Conservation (phyloP, 2,797 vertebrate species). For the Neoniphon sammara region DNA sequence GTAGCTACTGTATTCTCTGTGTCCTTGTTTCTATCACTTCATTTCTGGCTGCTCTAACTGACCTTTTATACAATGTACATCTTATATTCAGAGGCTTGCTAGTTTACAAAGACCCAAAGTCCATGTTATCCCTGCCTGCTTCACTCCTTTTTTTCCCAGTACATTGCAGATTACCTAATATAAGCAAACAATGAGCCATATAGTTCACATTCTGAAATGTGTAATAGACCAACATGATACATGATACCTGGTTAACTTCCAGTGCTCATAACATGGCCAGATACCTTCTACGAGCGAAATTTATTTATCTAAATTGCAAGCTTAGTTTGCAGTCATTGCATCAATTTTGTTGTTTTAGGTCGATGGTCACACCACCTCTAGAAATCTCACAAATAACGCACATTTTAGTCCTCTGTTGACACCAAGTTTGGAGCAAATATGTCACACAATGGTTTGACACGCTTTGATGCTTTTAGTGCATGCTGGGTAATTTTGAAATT, state of each 20-base stretch:
- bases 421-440: not conserved
- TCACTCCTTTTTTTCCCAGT: no score
- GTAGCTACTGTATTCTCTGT: not conserved
- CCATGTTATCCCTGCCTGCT: no score
- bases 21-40: not conserved
- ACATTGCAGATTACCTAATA: no score
- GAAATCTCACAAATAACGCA: not conserved
- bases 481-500: not conserved
- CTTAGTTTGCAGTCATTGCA: constrained; percentile 24
- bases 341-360: constrained; percentile 9
- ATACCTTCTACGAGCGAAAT: no score
- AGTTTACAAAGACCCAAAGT: no score
- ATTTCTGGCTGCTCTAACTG: not conserved
- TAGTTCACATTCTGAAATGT: no score
- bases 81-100: no score
- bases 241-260: no score
- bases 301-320: constrained; percentile 5
- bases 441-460: not conserved
- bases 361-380: not conserved
- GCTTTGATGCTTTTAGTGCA: not conserved
- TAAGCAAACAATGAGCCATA: no score
- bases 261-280: no score
- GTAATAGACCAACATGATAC: no score
- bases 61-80: no score
- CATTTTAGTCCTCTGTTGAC: not conserved